Evolutionary conservation across 2,113 vertebrate genomes (phyloP).

Genomic region (Oncorhynchus kisutch): DNA sequence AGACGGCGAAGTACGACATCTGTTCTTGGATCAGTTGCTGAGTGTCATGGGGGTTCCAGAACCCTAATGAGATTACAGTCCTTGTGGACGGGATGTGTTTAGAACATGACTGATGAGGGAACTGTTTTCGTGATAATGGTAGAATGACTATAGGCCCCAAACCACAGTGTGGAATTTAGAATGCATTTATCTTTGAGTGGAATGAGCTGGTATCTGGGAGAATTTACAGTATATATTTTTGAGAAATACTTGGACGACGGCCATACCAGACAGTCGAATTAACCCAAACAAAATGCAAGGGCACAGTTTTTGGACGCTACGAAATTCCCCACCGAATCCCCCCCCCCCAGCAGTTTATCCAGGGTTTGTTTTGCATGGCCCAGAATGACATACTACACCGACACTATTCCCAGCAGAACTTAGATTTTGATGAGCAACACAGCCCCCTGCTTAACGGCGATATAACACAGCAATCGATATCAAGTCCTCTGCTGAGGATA

Average conservation of each 20-base stretch:
- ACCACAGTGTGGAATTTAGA: background rate
- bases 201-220: background rate
- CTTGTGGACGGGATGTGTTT: background rate
- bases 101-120: background rate
- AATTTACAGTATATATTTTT: background rate
- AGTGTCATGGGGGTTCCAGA: background rate
- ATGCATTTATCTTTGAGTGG: background rate
- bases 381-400: conserved; percentile 44
- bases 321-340: conserved; percentile 14
- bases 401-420: conserved; percentile 39
- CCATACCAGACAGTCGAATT: background rate
- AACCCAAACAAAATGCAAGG: conserved; percentile 22
- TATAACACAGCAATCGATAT: conserved; percentile 60
- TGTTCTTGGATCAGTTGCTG: conserved; percentile 1
- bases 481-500: conserved; percentile 34
- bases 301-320: conserved; percentile 21
- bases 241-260: background rate
- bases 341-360: conserved; percentile 36
- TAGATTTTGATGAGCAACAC: conserved; percentile 60
- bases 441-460: conserved; percentile 47
- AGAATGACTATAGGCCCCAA: background rate
- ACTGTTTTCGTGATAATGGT: background rate
- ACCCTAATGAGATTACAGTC: background rate
- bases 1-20: background rate
- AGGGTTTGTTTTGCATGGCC: conserved; percentile 44